Base-by-base conservation (phyloP, 2,113 vertebrate species). In the Sinocyclocheilus maitianheensis region DNA sequence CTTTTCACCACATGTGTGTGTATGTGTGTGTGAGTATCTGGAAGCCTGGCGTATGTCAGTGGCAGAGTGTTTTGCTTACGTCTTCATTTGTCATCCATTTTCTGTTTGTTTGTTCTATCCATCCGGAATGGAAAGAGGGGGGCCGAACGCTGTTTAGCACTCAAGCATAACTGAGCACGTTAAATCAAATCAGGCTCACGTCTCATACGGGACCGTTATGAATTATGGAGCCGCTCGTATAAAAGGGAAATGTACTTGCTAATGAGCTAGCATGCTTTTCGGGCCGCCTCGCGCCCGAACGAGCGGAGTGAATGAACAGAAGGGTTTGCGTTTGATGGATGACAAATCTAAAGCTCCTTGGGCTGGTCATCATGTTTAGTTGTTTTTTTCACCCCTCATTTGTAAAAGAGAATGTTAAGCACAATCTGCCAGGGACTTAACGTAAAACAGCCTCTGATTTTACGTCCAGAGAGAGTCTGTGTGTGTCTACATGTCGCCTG, bases 51-150 rank as follows among this genome's bases (percentile, higher is more conserved):
- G 91, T 95, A 93, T 94, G 95, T 94, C 94, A 93, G 82, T 48
- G 69, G 69, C 18, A 13, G 24, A 63, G 34, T 76, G 81, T 85
- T 79, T 83, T 55, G 71, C 48, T 88, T 87, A 84, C 40, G 16
- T 84, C 74, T 84, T 82, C 78, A 55, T 86, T 86, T 83, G 75
- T 85, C 81, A 78, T 48, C n/a, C 46, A 30, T 85, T 94, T 84
- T 95, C 94, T 91, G 88, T 92, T 94, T 92, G 93, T 96, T 94
- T 93, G 93, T 94, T 79, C 74, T 86, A 77, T 53, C 77, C 62
- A 78, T 86, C 92, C 92, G 65, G 0, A 93, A 92, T 94, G 92
- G 93, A 95, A 91, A 92, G 93, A 10, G 92, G 94, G 93, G 80
- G 65, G 46, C 9, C 1, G 24, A 90, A 89, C 90, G 84, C 1